These are phyloP conservation scores for Dicyrtomina minuta DNA, from an alignment of 2,888 invertebrate species.

Conservation along the genomic window DNA sequence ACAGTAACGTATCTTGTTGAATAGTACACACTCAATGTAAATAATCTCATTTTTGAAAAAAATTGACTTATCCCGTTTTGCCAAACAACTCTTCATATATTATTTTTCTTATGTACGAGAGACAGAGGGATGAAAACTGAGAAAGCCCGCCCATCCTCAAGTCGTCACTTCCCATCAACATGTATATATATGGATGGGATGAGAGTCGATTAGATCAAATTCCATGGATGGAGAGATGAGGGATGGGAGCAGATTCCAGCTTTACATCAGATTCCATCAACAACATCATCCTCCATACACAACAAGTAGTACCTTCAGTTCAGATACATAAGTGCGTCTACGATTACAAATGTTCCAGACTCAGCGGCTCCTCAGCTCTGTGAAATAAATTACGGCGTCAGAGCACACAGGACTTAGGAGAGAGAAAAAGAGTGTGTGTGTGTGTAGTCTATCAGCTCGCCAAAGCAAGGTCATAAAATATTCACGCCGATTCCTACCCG, in stretches of 20 bases:
- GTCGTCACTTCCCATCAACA: slow-evolving; percentile 18
- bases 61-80: too few relatives aligned
- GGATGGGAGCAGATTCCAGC: background rate
- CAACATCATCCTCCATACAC: background rate
- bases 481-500: background rate
- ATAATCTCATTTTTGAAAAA: too few relatives aligned
- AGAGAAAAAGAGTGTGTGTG: background rate
- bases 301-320: background rate
- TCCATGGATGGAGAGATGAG: slow-evolving; percentile 9
- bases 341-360: slow-evolving; percentile 6
- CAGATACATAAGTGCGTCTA: background rate
- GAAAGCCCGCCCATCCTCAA: slow-evolving; percentile 5
- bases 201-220: slow-evolving; percentile 21
- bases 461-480: slow-evolving; percentile 20
- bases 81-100: too few relatives aligned
- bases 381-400: background rate
- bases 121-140: background rate
- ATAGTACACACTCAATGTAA: too few relatives aligned
- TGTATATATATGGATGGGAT: too few relatives aligned
- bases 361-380: slow-evolving; percentile 1
- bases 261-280: background rate
- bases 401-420: background rate
- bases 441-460: background rate
- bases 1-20: too few relatives aligned
- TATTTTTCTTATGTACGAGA: too few relatives aligned